Conservation (phyloP, 1,140 invertebrate species). For the Bilobella aurantiaca region DNA sequence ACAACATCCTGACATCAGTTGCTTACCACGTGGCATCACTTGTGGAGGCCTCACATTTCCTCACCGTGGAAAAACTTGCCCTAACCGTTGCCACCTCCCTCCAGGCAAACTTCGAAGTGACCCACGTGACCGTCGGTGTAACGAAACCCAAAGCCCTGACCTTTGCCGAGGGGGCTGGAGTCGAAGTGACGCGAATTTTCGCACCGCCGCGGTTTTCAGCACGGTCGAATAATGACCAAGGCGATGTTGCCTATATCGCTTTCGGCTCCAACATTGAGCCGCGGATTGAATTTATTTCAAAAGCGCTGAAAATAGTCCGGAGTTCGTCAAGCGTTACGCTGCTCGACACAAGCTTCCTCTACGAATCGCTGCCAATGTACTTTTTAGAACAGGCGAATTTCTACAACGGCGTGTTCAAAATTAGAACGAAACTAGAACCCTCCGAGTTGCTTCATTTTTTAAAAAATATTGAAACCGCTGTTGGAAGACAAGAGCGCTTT, state of each 20-base stretch:
- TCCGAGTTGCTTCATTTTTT: background rate
- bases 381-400: background rate
- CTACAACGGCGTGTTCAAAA: background rate
- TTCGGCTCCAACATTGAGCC: constrained; percentile 2
- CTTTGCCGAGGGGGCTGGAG: background rate
- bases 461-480: background rate
- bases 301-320: background rate
- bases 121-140: background rate
- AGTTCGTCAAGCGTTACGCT: background rate
- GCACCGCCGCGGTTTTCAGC: background rate
- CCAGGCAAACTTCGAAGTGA: background rate
- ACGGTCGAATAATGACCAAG: background rate
- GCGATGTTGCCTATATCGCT: background rate
- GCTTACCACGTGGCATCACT: background rate
- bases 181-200: background rate
- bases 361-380: constrained; percentile 5
- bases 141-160: background rate
- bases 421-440: background rate
- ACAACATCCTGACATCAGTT: background rate
- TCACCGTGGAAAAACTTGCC: background rate
- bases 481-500: background rate
- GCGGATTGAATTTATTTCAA: background rate
- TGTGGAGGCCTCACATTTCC: background rate
- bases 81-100: background rate
- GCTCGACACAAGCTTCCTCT: background rate